Evolutionary conservation across 2,888 invertebrate species (phyloP).

Genomic region (Brachypterus glaber): DNA sequence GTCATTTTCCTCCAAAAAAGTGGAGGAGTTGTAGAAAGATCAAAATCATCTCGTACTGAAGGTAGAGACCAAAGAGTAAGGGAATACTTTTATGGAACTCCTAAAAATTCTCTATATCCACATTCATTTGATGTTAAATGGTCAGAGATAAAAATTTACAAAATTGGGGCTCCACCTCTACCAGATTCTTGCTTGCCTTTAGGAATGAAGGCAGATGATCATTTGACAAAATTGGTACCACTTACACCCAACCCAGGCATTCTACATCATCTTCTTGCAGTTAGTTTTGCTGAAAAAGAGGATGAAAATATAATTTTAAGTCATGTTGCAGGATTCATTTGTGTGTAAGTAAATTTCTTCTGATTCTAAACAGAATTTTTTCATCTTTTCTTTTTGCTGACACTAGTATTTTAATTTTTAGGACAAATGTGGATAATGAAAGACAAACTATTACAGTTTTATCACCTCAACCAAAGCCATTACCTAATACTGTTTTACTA

Average conservation of each 20-base stretch:
- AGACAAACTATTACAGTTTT: slow-evolving; percentile 79
- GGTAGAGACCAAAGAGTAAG: slow-evolving; percentile 70
- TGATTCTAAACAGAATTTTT: slow-evolving; percentile 3
- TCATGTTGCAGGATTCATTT: slow-evolving; percentile 84
- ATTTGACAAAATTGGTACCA: slow-evolving; percentile 77
- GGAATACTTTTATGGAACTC: slow-evolving; percentile 94
- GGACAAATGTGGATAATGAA: slow-evolving; percentile 84
- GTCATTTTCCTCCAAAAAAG: slow-evolving; percentile 67
- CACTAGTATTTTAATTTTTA: slow-evolving; percentile 41
- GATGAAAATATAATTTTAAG: slow-evolving; percentile 81
- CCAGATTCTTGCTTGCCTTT: slow-evolving; percentile 95
- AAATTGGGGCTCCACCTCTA: slow-evolving; percentile 86
- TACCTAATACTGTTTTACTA: slow-evolving; percentile 79
- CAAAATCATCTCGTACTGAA: slow-evolving; percentile 60
- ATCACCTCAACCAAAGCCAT: slow-evolving; percentile 87
- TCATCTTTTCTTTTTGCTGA: slow-evolving; percentile 4
- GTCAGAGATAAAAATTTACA: slow-evolving; percentile 80
- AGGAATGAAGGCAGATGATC: slow-evolving; percentile 90
- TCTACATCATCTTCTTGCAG: slow-evolving; percentile 79
- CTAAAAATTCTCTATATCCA: slow-evolving; percentile 63
- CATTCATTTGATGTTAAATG: slow-evolving; percentile 92
- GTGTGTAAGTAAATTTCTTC: slow-evolving; percentile 61
- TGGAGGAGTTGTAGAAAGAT: slow-evolving; percentile 91
- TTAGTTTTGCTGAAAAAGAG: slow-evolving; percentile 73
- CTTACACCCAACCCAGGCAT: slow-evolving; percentile 68